Base-by-base conservation (phyloP, 2,113 vertebrate species). In the Xyliphius kryptos region DNA sequence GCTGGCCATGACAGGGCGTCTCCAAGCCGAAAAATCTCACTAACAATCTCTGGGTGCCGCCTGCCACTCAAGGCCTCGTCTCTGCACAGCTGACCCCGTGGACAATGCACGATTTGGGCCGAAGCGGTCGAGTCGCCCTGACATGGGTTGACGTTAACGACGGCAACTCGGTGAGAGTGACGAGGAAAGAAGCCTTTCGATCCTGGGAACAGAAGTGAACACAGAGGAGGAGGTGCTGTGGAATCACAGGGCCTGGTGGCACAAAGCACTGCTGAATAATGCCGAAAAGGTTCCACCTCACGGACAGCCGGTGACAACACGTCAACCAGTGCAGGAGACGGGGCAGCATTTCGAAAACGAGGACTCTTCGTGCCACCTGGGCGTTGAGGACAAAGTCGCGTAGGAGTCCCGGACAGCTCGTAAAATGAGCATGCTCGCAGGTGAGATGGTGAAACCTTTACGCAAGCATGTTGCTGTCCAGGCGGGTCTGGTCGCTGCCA, bases 11-110 rank as follows among this genome's bases (percentile, higher is more conserved):
- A 86, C 84, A 86, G 82, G 75, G 77, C 76, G 79, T 86, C 81
- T 71, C 32, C 56, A 48, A 68, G 14, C 76, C 76, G 77, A 79
- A 73, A 84, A 85, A 85, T 86, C 82, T 86, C 76, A 78, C 79
- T 88, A 88, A 88, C 85, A 86, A 88, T 82, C 83, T 81, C 69
- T 65, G 22, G 73, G 75, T 76, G 69, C 55, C 5, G 21, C 77
- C 78, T 88, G 83, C 85, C 86, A 83, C 61, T 86, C 82, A 85
- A 50, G 75, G 0, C 48, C 56, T 61, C 74, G 72, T 71, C 67
- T 77, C 58, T 63, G 74, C 43, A 63, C 22, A 76, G 19, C 69
- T 84, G 83, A 86, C 83, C 86, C 76, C 51, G 22, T 70, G 72
- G 80, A 85, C 81, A 78, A 76, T 55, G 67, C 64, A 47, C 66